Evolutionary conservation across 2,113 vertebrate species (phyloP).

Genomic region (Hipposideros armiger): DNA sequence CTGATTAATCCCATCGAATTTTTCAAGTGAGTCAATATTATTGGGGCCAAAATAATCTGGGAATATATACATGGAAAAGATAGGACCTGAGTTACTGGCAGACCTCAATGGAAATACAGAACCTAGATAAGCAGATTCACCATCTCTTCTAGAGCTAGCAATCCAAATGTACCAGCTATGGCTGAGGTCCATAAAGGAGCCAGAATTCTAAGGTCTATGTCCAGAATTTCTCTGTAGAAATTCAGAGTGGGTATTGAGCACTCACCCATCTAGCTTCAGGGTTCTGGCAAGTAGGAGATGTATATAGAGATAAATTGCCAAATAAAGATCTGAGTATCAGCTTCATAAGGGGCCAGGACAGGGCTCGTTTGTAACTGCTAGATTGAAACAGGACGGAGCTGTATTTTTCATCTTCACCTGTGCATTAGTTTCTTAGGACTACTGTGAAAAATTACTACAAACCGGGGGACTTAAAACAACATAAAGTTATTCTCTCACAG

Average conservation of each 20-base stretch:
- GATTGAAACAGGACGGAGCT: not conserved
- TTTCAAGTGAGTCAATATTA: not conserved
- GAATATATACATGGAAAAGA: not conserved
- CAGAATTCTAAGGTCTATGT: not conserved
- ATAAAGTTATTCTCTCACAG: not conserved
- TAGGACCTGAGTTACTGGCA: not conserved
- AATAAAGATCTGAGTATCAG: not conserved
- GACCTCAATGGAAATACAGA: not conserved
- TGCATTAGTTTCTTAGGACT: not conserved
- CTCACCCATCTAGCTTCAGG: not conserved
- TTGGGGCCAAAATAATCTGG: not conserved
- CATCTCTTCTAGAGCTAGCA: not conserved
- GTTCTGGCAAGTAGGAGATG: not conserved
- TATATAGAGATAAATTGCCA: not conserved
- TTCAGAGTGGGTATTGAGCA: not conserved
- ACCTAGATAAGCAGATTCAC: not conserved
- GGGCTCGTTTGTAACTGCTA: not conserved
- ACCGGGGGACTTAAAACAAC: not conserved
- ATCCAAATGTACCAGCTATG: not conserved
- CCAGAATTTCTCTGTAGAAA: not conserved
- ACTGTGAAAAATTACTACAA: not conserved
- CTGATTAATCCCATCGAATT: not conserved
- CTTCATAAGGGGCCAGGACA: not conserved
- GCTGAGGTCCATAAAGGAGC: not conserved
- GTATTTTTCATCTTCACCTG: not conserved